Base-by-base conservation (phyloP, 2,113 vertebrate genomes). In the Lipophrys pholis region DNA sequence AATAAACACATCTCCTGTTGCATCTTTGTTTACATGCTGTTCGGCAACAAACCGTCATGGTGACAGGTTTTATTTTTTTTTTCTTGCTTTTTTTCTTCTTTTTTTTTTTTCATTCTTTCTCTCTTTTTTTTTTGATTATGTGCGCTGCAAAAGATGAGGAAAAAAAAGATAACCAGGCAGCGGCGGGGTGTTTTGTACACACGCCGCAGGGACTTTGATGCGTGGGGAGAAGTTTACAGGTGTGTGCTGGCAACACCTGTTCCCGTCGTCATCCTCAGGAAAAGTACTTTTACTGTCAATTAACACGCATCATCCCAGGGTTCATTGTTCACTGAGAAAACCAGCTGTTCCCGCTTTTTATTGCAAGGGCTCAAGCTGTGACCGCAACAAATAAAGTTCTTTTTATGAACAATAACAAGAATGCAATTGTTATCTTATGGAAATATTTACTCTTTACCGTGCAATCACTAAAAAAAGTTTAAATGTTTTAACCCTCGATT, bases 1-100 rank as follows among this genome's bases (percentile, higher is more conserved):
- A 80, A 90, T 86, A 90, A 88, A 86, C 83, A 86, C 79, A 50
- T 92, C 90, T 76, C 69, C 73, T 77, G 80, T 88, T 89, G 84
- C 76, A 56, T 90, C 86, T 86, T 89, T 93, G 87, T 93, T 93
- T 87, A 82, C 85, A 58, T 38, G 73, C 76, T 45, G 53, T 71
- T 66, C 54, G 8, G 55, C 82, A 69, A 73, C 83, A 88, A 69
- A 73, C 81, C 41, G 84, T 69, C 3, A 7, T 11, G 54, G 59
- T 54, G 71, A 81, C 84, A 77, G 61, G 73, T 70, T 69, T 30
- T 30, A 30, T 30, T 30, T 30, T 30, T 30, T 30, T 30, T 30
- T 30, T 4, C 21, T 30, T 30, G 21, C 21, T 30, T 30, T 30
- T 30, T 30, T 30, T 30, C 4, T 30, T 30, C 21, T 30, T 30